Base-by-base conservation (phyloP, 1,140 invertebrate genomes). In the Apis florea region DNA sequence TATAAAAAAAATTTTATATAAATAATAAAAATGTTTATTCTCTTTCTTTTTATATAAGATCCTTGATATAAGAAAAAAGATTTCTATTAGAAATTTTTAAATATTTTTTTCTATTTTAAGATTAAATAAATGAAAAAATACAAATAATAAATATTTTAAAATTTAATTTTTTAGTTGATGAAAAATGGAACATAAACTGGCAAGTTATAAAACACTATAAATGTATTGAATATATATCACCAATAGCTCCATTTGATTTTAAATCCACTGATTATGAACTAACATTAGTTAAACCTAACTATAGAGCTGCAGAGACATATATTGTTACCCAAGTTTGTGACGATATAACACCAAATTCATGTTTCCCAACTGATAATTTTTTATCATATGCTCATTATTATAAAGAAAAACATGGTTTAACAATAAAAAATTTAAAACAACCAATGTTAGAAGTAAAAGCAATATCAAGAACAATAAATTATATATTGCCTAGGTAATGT, bases 381-480 rank as follows among this genome's bases (percentile, higher is more conserved):
- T 91, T 93, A 21, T 96, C 96, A 0, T 99, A 97, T 90, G 94
- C 94, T 15, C 94, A 97, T 47, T 99, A 99, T 90, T 99, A 97
- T 90, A 90, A 94, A 4, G 93, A 94, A 21, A 98, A 98, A 90
- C 98, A 99, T 92, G 92, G 95, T 19, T 90, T 97, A 2, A 89
- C 90, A 5, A 96, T 99, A 54, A 93, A 95, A 49, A 96, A 98
- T 89, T 86, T 92, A 21, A 92, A 95, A 2, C 98, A 99, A 90
- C 97, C 97, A 17, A 91, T 99, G 73, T 89, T 99, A 0, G 97
- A 98, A 94, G 99, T 99, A 0, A 97, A 98, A 92, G 95, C 96
- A 64, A 95, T 98, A 11, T 97, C 97, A 0, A 95, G 94, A 10
- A 94, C 96, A 82, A 92, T 97, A 2, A 98, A 98, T 93, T 96